These are phyloP conservation scores for Daubentonia madagascariensis DNA, from an alignment of 2,113 vertebrate genomes.

Conservation along the genomic window DNA sequence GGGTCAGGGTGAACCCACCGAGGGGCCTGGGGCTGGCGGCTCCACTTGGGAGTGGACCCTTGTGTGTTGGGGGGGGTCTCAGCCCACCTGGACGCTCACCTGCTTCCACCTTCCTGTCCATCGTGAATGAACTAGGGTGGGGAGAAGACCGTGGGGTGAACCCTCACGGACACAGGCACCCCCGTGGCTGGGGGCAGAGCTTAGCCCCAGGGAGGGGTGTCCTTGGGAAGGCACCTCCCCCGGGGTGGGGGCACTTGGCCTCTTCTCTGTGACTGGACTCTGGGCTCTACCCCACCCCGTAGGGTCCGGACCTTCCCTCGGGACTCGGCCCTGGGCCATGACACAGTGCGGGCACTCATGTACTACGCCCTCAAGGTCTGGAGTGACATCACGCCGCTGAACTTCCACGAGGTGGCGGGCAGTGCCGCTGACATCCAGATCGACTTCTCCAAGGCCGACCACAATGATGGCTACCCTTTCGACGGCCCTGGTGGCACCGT, in stretches of 20 bases:
- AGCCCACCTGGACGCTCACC: too few relatives aligned
- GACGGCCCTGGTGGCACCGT: slow-evolving; percentile 95
- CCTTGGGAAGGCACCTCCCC: neutral
- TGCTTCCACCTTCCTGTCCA: neutral
- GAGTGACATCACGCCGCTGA: slow-evolving; percentile 95
- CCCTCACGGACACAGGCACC: neutral
- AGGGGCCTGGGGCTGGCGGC: neutral
- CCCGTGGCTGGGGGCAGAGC: rapidly evolving
- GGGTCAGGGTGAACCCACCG: neutral
- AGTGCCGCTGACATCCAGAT: slow-evolving; percentile 95
- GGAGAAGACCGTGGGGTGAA: too few relatives aligned
- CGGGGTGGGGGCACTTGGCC: rapidly evolving
- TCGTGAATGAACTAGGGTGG: too few relatives aligned
- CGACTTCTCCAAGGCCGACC: slow-evolving; percentile 95
- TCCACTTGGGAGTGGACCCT: neutral
- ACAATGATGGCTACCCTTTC: slow-evolving; percentile 95
- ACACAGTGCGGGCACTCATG: slow-evolving; percentile 96
- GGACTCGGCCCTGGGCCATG: slow-evolving; percentile 91
- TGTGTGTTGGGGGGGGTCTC: neutral
- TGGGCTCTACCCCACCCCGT: neutral
- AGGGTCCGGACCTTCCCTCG: slow-evolving; percentile 95
- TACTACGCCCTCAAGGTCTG: slow-evolving; percentile 97
- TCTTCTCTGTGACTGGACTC: rapidly evolving
- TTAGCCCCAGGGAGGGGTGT: rapidly evolving
- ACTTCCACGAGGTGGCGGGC: slow-evolving; percentile 97